phyloP scores from a whole-genome alignment of 1,140 invertebrate genomes.

The Drosophila busckii region DNA sequence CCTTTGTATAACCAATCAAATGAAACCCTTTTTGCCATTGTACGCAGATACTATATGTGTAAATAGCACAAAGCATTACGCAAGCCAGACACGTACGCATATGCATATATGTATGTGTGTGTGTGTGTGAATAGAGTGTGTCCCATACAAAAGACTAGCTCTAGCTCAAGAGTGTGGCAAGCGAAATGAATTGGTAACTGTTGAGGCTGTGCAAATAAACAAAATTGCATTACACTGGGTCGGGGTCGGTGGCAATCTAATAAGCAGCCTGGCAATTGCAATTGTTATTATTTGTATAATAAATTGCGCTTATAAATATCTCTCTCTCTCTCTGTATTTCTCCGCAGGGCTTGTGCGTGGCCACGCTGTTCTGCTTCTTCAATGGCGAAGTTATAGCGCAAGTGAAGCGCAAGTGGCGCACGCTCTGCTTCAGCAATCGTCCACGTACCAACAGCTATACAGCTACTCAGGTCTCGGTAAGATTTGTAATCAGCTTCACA shows the following conservation, averaged over 20 bases:
- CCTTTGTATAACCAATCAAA: constrained; percentile 56
- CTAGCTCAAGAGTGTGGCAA: no score
- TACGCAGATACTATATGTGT: constrained; percentile 44
- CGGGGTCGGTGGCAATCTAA: constrained; percentile 17
- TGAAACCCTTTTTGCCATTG: constrained; percentile 52
- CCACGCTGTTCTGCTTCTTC: constrained; percentile 95
- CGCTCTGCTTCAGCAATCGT: constrained; percentile 83
- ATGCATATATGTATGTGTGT: constrained; percentile 25
- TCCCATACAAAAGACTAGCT: no score
- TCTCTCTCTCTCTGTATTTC: background rate
- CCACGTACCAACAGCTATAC: constrained; percentile 89
- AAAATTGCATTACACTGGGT: constrained; percentile 31
- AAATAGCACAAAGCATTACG: constrained; percentile 39
- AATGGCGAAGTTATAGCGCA: constrained; percentile 95
- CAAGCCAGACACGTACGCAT: constrained; percentile 42
- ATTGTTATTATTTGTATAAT: constrained; percentile 12
- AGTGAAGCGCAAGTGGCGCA: constrained; percentile 88
- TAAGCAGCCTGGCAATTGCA: background rate
- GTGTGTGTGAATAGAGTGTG: no score
- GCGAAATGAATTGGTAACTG: constrained; percentile 35
- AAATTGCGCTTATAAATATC: constrained; percentile 12
- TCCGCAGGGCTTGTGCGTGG: constrained; percentile 92
- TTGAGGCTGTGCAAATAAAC: constrained; percentile 33
- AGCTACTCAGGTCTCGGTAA: constrained; percentile 91
- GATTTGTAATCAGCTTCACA: constrained; percentile 76